Conservation (phyloP, 2,113 vertebrate genomes). For the Burhinus bistriatus region DNA sequence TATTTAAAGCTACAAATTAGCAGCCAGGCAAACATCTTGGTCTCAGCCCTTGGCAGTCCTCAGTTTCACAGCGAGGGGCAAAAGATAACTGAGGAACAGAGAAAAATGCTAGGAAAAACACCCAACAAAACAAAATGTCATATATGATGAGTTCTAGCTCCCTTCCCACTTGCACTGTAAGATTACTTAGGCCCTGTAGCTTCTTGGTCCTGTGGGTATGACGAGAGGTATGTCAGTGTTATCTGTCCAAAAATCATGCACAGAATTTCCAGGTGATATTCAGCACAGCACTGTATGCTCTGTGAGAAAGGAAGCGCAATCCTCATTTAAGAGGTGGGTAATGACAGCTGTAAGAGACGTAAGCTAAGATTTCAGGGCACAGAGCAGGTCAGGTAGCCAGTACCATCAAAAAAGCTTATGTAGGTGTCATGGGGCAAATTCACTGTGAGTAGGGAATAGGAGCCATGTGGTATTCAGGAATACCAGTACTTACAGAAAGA, state of each 20-base stretch:
- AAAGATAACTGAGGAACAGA: background rate
- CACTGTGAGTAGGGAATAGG: background rate
- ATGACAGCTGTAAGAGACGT: background rate
- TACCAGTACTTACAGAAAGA: background rate
- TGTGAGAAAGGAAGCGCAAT: background rate
- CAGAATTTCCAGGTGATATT: background rate
- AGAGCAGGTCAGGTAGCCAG: background rate
- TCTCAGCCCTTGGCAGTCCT: background rate
- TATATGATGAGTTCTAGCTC: background rate
- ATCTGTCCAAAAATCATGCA: background rate
- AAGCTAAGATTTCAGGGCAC: background rate
- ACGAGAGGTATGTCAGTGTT: background rate
- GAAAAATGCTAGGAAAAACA: background rate
- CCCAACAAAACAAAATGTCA: background rate
- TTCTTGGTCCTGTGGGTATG: background rate
- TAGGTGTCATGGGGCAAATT: background rate
- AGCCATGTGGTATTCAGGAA: background rate
- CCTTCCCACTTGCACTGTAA: background rate
- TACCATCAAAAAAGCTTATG: background rate
- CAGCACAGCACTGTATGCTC: background rate
- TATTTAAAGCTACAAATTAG: background rate
- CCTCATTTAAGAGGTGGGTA: background rate
- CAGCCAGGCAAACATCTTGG: background rate
- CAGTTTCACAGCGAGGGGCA: background rate
- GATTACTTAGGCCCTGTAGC: background rate